Conservation (phyloP, 2,888 invertebrate species). For the Tortrix viridana region DNA sequence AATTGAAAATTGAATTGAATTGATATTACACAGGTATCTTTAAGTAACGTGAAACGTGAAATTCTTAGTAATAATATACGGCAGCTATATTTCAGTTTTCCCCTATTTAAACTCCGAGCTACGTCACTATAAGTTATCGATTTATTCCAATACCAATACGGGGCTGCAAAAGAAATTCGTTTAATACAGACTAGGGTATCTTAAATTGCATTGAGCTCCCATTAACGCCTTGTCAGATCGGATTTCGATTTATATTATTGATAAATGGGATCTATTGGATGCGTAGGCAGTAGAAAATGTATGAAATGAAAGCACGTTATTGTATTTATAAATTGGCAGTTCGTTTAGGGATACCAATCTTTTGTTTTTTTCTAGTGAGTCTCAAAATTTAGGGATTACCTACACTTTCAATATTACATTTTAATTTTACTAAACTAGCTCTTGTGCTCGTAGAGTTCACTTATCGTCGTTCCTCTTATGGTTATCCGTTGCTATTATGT, state of each 20-base stretch:
- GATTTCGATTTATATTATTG: conserved; percentile 80
- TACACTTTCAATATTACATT: too few species aligned
- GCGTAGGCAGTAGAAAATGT: conserved; percentile 39
- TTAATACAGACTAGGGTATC: conserved; percentile 74
- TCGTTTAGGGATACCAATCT: neutral
- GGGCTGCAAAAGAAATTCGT: conserved; percentile 63
- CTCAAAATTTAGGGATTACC: too few species aligned
- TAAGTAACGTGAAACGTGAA: too few species aligned
- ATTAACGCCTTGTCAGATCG: conserved; percentile 84
- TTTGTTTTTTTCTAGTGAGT: too few species aligned
- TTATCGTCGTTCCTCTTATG: too few species aligned
- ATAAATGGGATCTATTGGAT: conserved; percentile 73
- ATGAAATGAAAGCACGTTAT: conserved; percentile 23
- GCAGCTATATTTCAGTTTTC: neutral
- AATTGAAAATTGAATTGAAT: too few species aligned
- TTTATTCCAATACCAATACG: conserved; percentile 33
- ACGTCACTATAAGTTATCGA: conserved; percentile 36
- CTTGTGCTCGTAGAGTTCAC: too few species aligned
- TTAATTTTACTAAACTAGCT: too few species aligned
- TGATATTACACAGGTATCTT: too few species aligned
- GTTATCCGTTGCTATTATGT: too few species aligned
- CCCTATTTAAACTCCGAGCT: conserved; percentile 15
- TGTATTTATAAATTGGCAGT: conserved; percentile 13
- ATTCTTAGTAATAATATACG: too few species aligned
- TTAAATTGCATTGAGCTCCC: conserved; percentile 83